Evolutionary conservation across 2,888 invertebrate species (phyloP).

Genomic region (Plagodis pulveraria): DNA sequence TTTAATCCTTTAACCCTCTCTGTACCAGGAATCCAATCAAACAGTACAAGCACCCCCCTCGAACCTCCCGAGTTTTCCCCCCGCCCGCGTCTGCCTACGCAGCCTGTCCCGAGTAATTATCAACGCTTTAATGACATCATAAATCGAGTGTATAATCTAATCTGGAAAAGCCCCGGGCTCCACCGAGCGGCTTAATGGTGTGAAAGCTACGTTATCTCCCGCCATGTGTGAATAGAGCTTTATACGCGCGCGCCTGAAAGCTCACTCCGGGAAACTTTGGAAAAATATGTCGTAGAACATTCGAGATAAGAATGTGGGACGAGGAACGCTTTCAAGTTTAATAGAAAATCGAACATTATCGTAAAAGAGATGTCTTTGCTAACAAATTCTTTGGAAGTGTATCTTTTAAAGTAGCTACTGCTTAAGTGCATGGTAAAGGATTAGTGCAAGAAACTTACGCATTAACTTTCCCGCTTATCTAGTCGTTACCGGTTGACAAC

Average conservation of each 20-base stretch:
- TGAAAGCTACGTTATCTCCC: constrained; percentile 85
- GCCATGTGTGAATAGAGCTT: constrained; percentile 85
- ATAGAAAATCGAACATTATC: constrained; percentile 86
- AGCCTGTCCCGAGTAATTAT: constrained; percentile 86
- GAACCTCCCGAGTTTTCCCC: constrained; percentile 52
- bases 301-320: constrained; percentile 84
- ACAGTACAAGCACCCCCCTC: constrained; percentile 76
- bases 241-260: constrained; percentile 83
- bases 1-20: constrained; percentile 84
- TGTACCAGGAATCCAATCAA: constrained; percentile 85
- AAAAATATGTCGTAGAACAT: constrained; percentile 84
- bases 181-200: constrained; percentile 84
- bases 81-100: constrained; percentile 74
- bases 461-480: constrained; percentile 25
- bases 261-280: constrained; percentile 84
- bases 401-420: constrained; percentile 57
- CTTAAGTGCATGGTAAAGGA: constrained; percentile 42
- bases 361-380: constrained; percentile 83
- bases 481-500: constrained; percentile 8
- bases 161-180: constrained; percentile 86
- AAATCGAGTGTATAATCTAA: constrained; percentile 86
- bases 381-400: constrained; percentile 79
- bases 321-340: constrained; percentile 83
- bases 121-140: constrained; percentile 86
- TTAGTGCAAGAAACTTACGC: constrained; percentile 26